Evolutionary conservation across 2,888 invertebrate species (phyloP).

Genomic region (Rhyacophila evoluta): DNA sequence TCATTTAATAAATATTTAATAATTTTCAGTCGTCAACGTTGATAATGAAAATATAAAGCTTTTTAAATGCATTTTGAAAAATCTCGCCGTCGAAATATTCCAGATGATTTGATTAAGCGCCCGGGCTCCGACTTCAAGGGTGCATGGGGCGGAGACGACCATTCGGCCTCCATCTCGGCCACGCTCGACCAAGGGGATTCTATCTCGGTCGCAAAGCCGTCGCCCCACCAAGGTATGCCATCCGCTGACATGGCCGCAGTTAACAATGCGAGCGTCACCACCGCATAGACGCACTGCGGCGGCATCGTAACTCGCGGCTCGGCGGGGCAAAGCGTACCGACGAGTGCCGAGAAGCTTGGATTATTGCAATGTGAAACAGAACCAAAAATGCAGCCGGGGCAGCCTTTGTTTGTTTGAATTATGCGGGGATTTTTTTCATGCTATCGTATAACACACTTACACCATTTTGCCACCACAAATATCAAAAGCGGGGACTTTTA

Average conservation of each 20-base stretch:
- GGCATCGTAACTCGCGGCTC: not conserved
- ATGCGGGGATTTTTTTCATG: slow-evolving; percentile 19
- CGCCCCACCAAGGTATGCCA: slow-evolving; percentile 32
- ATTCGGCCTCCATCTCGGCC: slow-evolving; percentile 54
- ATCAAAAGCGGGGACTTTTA: not conserved
- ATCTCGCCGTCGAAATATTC: slow-evolving; percentile 44
- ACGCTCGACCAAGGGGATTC: slow-evolving; percentile 42
- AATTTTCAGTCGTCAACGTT: too few species aligned
- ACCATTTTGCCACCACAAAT: not conserved
- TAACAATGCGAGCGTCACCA: not conserved
- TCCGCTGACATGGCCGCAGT: slow-evolving; percentile 30
- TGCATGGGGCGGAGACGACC: slow-evolving; percentile 67
- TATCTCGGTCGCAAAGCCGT: slow-evolving; percentile 55
- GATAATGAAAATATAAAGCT: not conserved
- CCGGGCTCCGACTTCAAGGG: slow-evolving; percentile 91
- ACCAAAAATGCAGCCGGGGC: slow-evolving; percentile 15
- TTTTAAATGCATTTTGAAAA: not conserved
- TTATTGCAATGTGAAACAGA: slow-evolving; percentile 17
- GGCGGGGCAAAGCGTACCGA: not conserved
- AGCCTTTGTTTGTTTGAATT: not conserved
- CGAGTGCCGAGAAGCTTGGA: not conserved
- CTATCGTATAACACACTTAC: not conserved
- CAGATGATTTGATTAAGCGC: slow-evolving; percentile 84
- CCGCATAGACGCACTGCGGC: not conserved
- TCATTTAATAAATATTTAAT: too few species aligned